A percentile compares a stretch with the other conserved stretches of the same genome.
phyloP scores from a whole-genome alignment of 2,888 invertebrate species.

The Sarcophaga variegata region DNA sequence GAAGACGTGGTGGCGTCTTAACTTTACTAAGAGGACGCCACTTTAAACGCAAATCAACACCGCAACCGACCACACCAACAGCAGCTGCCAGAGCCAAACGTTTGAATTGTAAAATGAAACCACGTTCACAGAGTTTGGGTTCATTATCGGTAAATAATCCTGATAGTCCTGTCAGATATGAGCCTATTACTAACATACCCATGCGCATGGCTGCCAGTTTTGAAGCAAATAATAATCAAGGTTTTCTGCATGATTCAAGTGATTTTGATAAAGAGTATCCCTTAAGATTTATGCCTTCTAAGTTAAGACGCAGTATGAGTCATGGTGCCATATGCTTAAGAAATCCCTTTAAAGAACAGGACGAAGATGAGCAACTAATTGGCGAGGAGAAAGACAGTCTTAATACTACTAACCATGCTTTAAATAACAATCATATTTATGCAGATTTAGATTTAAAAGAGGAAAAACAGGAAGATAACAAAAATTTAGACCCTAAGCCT shows the following conservation, averaged over 20 bases:
- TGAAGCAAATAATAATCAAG: slow-evolving; percentile 73
- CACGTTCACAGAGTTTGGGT: slow-evolving; percentile 80
- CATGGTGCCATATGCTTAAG: slow-evolving; percentile 68
- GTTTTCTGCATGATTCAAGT: slow-evolving; percentile 73
- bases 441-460: slow-evolving; percentile 77
- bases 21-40: slow-evolving; percentile 80
- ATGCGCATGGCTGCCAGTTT: slow-evolving; percentile 79
- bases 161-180: slow-evolving; percentile 76
- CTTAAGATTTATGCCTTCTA: slow-evolving; percentile 73
- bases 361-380: slow-evolving; percentile 57
- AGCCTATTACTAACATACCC: slow-evolving; percentile 78
- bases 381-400: slow-evolving; percentile 11
- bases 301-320: slow-evolving; percentile 75
- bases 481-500: background rate
- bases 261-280: slow-evolving; percentile 69
- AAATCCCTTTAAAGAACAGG: slow-evolving; percentile 54
- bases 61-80: slow-evolving; percentile 79
- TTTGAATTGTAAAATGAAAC: slow-evolving; percentile 76
- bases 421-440: slow-evolving; percentile 78
- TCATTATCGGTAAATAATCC: slow-evolving; percentile 82
- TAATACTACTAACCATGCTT: slow-evolving; percentile 58
- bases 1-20: slow-evolving; percentile 80
- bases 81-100: slow-evolving; percentile 74
- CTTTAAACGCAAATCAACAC: slow-evolving; percentile 80
- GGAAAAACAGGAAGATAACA: slow-evolving; percentile 32